A percentile compares a stretch with the other conserved stretches of the same genome.
Conservation (phyloP, 2,888 invertebrate species). For the Congeria kusceri region DNA sequence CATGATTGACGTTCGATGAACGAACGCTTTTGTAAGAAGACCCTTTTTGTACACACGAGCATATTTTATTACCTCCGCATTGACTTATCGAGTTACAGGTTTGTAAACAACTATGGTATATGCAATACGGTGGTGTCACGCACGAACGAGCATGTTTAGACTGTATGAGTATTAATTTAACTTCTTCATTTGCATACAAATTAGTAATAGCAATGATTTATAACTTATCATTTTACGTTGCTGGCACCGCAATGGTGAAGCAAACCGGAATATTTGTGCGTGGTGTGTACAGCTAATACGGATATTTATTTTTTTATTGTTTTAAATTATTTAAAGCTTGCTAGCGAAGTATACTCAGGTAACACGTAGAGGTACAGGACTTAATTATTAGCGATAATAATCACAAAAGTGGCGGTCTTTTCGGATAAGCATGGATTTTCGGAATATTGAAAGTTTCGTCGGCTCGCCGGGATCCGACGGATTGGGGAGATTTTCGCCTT, state of each 20-base stretch:
- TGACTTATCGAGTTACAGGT: not conserved
- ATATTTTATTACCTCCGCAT: not conserved
- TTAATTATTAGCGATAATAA: too few species aligned
- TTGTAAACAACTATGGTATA: conserved; percentile 1
- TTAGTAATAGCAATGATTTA: conserved; percentile 5
- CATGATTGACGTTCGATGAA: conserved; percentile 12
- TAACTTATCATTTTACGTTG: not conserved
- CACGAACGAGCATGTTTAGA: not conserved
- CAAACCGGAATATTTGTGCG: too few species aligned
- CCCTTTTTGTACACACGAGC: not conserved
- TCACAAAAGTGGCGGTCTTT: not conserved
- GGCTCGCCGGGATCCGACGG: conserved; percentile 37
- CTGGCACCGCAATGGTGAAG: too few species aligned
- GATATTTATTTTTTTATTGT: too few species aligned
- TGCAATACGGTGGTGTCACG: conserved; percentile 7
- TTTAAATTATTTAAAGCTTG: too few species aligned
- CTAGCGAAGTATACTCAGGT: too few species aligned
- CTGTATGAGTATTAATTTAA: conserved; percentile 1
- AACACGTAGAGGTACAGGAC: too few species aligned
- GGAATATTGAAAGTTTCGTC: conserved; percentile 42
- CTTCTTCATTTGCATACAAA: conserved; percentile 11
- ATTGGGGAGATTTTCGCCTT: conserved; percentile 4
- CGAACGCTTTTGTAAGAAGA: too few species aligned
- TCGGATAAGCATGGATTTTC: conserved; percentile 47
- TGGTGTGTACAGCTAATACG: too few species aligned